Conservation (phyloP, 2,797 vertebrate genomes). For the Bufotes viridis region DNA sequence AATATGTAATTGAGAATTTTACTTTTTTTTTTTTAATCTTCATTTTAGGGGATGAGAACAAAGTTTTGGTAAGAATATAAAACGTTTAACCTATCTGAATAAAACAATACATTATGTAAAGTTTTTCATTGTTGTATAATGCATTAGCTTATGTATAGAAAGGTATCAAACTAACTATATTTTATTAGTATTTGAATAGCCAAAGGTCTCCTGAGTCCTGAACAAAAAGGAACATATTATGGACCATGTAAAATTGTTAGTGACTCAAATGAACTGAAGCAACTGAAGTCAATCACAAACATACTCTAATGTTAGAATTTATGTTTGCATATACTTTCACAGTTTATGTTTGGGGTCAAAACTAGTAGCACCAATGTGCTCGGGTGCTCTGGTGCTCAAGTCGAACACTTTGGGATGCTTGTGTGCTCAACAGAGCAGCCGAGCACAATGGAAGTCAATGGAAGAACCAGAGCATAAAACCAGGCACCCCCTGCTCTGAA, state of each 20-base stretch:
- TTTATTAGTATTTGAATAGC: not conserved
- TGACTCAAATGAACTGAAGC: not conserved
- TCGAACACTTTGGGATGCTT: too few species aligned
- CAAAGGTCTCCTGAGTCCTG: not conserved
- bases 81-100: not conserved
- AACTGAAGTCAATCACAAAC: too few species aligned
- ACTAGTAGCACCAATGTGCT: too few species aligned
- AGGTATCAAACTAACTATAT: not conserved
- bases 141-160: not conserved
- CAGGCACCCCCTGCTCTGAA: too few species aligned
- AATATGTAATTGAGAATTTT: constrained; percentile 49
- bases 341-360: too few species aligned
- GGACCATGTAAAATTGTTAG: too few species aligned
- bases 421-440: too few species aligned
- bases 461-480: too few species aligned
- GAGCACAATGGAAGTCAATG: too few species aligned
- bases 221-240: not conserved
- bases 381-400: too few species aligned
- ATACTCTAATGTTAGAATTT: too few species aligned
- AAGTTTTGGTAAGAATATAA: constrained; percentile 42
- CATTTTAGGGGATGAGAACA: constrained; percentile 62
- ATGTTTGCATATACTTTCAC: too few species aligned
- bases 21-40: constrained; percentile 52
- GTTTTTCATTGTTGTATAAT: not conserved
- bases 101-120: not conserved